A percentile compares a stretch with the other conserved stretches of the same genome.
Conservation (phyloP, 2,113 vertebrate genomes). For the Gobio gobio region DNA sequence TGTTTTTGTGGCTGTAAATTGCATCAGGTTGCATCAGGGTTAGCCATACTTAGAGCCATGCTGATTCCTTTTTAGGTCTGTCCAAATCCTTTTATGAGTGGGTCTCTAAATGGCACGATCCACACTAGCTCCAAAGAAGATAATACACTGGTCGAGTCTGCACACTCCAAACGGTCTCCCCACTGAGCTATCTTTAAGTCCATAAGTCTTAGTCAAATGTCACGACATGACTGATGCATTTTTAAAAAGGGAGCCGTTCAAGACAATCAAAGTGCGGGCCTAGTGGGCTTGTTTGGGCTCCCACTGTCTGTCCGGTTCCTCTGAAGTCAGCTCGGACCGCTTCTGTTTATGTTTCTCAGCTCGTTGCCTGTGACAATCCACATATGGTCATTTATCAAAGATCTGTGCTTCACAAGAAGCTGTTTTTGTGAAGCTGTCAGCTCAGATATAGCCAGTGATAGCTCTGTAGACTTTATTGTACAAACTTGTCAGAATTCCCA, state of each 20-base stretch:
- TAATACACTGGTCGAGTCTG: conserved; percentile 39
- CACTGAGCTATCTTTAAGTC: conserved; percentile 38
- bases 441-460: conserved; percentile 57
- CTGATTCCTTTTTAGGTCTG: conserved; percentile 31
- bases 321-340: conserved; percentile 44
- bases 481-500: conserved; percentile 74
- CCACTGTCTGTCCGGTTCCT: conserved; percentile 44
- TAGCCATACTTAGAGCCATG: conserved; percentile 57
- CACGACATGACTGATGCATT: conserved; percentile 48
- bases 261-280: conserved; percentile 39
- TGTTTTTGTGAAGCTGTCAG: conserved; percentile 55
- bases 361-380: conserved; percentile 44
- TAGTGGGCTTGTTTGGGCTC: conserved; percentile 45
- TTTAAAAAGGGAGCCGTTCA: conserved; percentile 45
- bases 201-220: conserved; percentile 53
- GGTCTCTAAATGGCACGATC: conserved; percentile 26
- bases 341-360: conserved; percentile 50
- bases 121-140: conserved; percentile 3
- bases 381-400: conserved; percentile 60
- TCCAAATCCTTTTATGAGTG: conserved; percentile 53
- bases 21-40: conserved; percentile 75
- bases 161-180: conserved; percentile 36
- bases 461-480: conserved; percentile 60
- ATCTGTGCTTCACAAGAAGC: conserved; percentile 54
- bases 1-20: conserved; percentile 66